These are phyloP conservation scores for Mionectes olivaceus DNA, from an alignment of 2,797 vertebrate genomes.

Conservation along the genomic window DNA sequence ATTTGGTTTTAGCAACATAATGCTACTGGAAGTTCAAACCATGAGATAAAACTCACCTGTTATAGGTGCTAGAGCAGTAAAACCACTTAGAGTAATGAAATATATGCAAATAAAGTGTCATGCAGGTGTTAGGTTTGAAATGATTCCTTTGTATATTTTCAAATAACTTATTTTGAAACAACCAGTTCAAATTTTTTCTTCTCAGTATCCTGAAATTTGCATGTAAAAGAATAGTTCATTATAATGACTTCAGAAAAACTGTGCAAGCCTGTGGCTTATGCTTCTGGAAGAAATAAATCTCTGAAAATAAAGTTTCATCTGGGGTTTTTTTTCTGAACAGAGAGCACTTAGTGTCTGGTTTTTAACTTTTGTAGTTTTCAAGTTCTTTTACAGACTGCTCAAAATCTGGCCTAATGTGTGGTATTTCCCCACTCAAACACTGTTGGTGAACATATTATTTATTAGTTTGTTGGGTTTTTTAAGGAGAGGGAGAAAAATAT, in stretches of 20 bases:
- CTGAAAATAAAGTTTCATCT: background rate
- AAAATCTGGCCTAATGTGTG: background rate
- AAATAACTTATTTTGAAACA: background rate
- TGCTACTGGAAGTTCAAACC: background rate
- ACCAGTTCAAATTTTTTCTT: background rate
- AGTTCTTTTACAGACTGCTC: background rate
- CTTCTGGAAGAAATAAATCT: background rate
- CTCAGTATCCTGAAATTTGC: background rate
- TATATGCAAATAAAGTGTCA: background rate
- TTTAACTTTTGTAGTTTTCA: background rate
- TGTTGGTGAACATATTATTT: background rate
- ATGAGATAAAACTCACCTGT: background rate
- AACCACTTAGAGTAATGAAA: background rate
- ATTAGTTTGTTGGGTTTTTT: background rate
- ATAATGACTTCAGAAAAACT: background rate
- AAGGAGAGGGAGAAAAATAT: background rate
- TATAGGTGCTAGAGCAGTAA: background rate
- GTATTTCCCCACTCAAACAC: background rate
- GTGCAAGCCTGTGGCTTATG: background rate
- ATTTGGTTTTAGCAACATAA: background rate
- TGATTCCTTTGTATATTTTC: background rate
- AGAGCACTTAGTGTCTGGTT: background rate
- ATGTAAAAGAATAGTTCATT: background rate
- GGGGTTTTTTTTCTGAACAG: background rate
- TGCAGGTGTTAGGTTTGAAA: background rate